Evolutionary conservation across 2,888 invertebrate species (phyloP).

Genomic region (Dione juno): DNA sequence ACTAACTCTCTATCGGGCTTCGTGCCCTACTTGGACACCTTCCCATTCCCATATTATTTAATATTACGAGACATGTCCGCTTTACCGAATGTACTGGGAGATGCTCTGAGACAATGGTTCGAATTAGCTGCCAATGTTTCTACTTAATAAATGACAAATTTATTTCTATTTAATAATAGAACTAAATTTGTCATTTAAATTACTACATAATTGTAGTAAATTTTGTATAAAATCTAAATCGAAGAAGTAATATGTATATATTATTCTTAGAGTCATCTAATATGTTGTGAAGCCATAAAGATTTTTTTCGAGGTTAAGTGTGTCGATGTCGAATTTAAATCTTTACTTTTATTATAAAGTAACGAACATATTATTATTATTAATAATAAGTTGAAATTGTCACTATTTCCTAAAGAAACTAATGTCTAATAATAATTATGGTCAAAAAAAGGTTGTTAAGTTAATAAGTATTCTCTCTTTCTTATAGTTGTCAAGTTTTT

Average conservation of each 20-base stretch:
- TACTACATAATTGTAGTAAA: not conserved
- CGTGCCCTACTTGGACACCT: constrained; percentile 94
- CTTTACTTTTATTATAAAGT: not conserved
- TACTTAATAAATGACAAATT: constrained; percentile 50
- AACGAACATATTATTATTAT: not conserved
- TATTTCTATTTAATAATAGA: not conserved
- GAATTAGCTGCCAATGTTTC: constrained; percentile 91
- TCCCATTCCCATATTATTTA: constrained; percentile 99
- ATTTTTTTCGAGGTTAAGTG: not conserved
- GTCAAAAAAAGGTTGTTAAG: not conserved
- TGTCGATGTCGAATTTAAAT: not conserved
- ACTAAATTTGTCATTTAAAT: not conserved
- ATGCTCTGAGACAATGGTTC: constrained; percentile 99
- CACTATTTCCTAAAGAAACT: not conserved
- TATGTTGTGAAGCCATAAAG: not conserved
- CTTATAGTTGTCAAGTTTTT: not conserved
- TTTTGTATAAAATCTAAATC: not conserved
- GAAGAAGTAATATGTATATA: not conserved
- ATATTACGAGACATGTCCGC: constrained; percentile 94
- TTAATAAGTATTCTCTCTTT: not conserved
- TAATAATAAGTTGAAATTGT: not conserved
- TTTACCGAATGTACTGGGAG: constrained; percentile 95
- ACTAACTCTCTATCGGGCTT: constrained; percentile 83
- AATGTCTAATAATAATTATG: not conserved
- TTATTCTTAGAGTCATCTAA: not conserved